These are phyloP conservation scores for Drosophila tripunctata DNA, from an alignment of 2,888 invertebrate genomes.

Conservation along the genomic window DNA sequence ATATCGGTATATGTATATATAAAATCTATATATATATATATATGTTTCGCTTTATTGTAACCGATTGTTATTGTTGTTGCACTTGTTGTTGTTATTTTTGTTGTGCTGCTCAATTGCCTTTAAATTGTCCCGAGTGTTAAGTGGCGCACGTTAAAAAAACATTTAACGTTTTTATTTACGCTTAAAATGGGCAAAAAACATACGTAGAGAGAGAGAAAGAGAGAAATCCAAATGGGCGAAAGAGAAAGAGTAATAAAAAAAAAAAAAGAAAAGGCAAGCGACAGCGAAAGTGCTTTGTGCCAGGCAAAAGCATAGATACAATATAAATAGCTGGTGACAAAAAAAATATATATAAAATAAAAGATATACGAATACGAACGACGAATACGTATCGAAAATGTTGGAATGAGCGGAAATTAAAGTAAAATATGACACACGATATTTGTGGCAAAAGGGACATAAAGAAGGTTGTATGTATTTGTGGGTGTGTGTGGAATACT, in stretches of 20 bases:
- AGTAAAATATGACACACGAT: conserved; percentile 61
- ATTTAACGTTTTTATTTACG: conserved; percentile 80
- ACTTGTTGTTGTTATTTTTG: conserved; percentile 39
- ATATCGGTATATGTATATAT: conserved; percentile 4
- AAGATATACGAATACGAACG: conserved; percentile 5
- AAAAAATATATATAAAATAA: conserved; percentile 13
- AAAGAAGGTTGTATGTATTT: not conserved
- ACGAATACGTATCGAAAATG: conserved; percentile 22
- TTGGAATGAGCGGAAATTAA: conserved; percentile 70
- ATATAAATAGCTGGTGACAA: conserved; percentile 27
- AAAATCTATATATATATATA: conserved; percentile 23
- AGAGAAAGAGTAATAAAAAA: too few species aligned
- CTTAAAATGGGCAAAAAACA: conserved; percentile 52
- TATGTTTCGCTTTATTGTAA: conserved; percentile 42
- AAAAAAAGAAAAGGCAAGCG: too few species aligned
- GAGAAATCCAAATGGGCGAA: too few species aligned
- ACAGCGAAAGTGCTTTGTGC: conserved; percentile 70
- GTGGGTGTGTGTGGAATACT: not conserved
- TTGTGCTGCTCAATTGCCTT: conserved; percentile 75
- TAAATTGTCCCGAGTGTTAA: conserved; percentile 77
- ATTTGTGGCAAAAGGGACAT: not conserved
- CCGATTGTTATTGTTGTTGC: conserved; percentile 52
- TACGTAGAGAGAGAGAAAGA: conserved; percentile 2
- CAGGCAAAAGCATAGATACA: conserved; percentile 51
- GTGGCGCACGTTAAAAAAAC: conserved; percentile 78